Conservation (phyloP, 2,113 vertebrate species). For the Geococcyx californianus region DNA sequence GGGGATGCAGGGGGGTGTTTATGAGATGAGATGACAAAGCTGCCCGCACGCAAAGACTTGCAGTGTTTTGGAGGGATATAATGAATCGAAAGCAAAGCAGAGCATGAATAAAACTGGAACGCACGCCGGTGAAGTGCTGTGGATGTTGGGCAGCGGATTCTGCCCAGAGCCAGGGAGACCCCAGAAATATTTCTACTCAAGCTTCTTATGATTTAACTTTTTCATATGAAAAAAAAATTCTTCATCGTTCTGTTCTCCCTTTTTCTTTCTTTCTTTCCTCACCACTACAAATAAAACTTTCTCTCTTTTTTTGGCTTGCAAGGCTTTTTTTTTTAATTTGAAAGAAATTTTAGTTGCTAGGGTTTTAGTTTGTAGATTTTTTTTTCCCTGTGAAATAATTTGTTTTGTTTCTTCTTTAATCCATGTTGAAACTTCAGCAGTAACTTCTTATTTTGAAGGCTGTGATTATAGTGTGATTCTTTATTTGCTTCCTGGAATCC, state of each 20-base stretch:
- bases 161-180: not conserved
- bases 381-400: not conserved
- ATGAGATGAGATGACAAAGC: not conserved
- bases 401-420: not conserved
- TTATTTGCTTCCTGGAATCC: not conserved
- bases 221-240: not conserved
- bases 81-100: not conserved
- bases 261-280: not conserved
- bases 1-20: not conserved
- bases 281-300: too few relatives aligned
- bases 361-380: not conserved
- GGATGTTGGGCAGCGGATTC: not conserved
- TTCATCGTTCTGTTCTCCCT: not conserved
- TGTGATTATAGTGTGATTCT: not conserved
- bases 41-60: not conserved
- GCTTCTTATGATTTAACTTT: not conserved
- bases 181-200: not conserved
- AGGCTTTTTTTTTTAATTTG: not conserved
- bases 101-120: accelerated
- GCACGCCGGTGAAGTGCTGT: not conserved
- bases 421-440: not conserved
- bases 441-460: not conserved
- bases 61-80: not conserved
- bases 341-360: not conserved
- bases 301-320: not conserved